These are phyloP conservation scores for Fratercula arctica DNA, from an alignment of 2,797 vertebrate species.

Conservation along the genomic window DNA sequence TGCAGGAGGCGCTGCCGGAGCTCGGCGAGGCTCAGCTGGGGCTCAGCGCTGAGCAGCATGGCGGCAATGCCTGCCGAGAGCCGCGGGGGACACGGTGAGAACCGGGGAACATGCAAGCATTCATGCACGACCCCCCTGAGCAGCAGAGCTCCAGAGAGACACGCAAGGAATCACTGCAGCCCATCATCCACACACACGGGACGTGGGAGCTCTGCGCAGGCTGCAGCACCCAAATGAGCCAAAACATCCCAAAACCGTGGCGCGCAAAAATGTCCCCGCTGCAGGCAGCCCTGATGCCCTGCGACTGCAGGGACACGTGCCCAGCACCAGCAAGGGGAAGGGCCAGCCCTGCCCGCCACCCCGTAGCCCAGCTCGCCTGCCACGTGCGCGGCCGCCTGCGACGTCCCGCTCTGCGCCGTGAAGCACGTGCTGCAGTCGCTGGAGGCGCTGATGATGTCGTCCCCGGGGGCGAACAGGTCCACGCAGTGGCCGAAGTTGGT, in stretches of 20 bases:
- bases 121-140: rapidly evolving
- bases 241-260: rapidly evolving
- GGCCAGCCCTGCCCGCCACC: background rate
- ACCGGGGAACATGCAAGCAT: background rate
- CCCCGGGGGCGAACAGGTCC: constrained; percentile 89
- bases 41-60: constrained; percentile 79
- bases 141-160: background rate
- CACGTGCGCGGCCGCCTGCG: constrained; percentile 87
- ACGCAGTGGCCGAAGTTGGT: constrained; percentile 89
- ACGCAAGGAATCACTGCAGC: background rate
- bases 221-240: background rate
- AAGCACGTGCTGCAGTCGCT: constrained; percentile 92
- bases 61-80: constrained; percentile 79
- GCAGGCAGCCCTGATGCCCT: background rate
- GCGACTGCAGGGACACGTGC: background rate
- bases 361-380: constrained; percentile 72
- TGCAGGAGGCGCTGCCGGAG: constrained; percentile 83
- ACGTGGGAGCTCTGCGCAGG: background rate
- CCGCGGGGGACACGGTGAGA: background rate
- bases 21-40: constrained; percentile 74
- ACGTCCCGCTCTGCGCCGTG: constrained; percentile 85
- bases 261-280: background rate
- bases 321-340: background rate
- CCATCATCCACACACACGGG: rapidly evolving
- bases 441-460: constrained; percentile 88